Percentiles rank a stretch among this genome's conserved stretches.
phyloP scores from a whole-genome alignment of 2,113 vertebrate genomes.

The Dasyurus viverrinus region DNA sequence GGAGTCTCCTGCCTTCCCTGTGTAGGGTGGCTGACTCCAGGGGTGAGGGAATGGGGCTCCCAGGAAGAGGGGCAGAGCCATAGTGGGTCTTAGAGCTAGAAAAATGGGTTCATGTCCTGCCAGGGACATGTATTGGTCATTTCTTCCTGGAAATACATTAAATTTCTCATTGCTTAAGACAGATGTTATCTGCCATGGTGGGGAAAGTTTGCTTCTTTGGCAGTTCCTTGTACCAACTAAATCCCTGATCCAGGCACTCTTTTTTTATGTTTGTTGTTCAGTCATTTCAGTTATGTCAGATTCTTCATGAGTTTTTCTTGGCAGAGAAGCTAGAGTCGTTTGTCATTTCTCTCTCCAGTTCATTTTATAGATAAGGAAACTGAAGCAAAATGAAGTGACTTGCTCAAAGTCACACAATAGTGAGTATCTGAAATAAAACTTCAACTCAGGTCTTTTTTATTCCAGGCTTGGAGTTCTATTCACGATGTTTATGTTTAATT shows the following conservation, averaged over 20 bases:
- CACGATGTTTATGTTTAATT: background rate
- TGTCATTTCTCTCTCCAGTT: background rate
- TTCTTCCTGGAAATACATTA: background rate
- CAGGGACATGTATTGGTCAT: background rate
- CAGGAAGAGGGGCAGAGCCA: background rate
- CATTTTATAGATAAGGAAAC: background rate
- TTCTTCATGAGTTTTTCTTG: background rate
- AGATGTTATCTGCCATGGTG: background rate
- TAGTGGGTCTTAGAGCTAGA: background rate
- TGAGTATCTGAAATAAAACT: background rate
- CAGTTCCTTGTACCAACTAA: background rate
- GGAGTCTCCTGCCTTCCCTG: too few relatives aligned
- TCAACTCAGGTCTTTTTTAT: background rate
- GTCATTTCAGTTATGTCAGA: background rate
- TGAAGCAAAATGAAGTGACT: background rate
- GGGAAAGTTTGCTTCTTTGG: background rate
- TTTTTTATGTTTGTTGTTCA: background rate
- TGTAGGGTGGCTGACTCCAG: background rate
- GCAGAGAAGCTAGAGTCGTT: background rate
- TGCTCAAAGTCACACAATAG: background rate
- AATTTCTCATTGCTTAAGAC: background rate
- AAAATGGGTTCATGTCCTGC: background rate
- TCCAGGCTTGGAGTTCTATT: background rate
- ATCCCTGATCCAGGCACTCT: background rate
- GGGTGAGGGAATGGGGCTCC: background rate